These are phyloP conservation scores for Mus minutoides DNA, from an alignment of 2,797 vertebrate genomes.

Conservation along the genomic window DNA sequence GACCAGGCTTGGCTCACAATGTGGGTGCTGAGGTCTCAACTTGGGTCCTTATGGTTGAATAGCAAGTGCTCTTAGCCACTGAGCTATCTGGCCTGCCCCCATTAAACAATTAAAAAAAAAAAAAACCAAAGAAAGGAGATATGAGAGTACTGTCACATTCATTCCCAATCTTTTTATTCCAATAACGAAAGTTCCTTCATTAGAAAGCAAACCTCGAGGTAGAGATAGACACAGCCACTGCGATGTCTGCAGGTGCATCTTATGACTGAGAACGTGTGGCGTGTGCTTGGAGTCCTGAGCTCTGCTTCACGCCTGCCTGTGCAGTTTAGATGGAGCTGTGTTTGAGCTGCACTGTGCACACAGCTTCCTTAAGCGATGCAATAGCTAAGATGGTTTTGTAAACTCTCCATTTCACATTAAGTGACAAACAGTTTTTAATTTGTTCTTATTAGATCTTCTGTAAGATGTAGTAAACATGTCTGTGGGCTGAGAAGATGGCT, in stretches of 20 bases:
- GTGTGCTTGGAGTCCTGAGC: not conserved
- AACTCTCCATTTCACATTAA: not conserved
- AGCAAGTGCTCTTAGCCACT: not conserved
- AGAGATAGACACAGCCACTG: not conserved
- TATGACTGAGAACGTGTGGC: not conserved
- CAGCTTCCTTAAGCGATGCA: not conserved
- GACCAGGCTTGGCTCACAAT: not conserved
- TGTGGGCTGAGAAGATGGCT: too few species aligned
- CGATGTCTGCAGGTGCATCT: not conserved
- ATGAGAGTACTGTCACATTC: not conserved
- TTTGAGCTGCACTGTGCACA: not conserved
- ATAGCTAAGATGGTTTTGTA: not conserved
- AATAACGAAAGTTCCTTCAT: constrained; percentile 33
- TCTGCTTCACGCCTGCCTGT: too few species aligned
- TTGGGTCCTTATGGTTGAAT: not conserved
- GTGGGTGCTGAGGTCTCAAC: not conserved
- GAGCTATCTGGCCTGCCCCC: not conserved
- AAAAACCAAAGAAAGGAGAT: too few species aligned
- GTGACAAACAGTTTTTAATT: constrained; percentile 31
- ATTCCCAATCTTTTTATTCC: not conserved
- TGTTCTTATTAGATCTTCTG: constrained; percentile 11
- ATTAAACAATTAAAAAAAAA: not conserved
- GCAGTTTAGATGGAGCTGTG: not conserved
- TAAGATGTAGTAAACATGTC: not conserved
- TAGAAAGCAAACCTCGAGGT: not conserved